Evolutionary conservation across 37 sponge, comb jelly and placozoan genomes (phyloP).

Genomic region (Amphimedon queenslandica): DNA sequence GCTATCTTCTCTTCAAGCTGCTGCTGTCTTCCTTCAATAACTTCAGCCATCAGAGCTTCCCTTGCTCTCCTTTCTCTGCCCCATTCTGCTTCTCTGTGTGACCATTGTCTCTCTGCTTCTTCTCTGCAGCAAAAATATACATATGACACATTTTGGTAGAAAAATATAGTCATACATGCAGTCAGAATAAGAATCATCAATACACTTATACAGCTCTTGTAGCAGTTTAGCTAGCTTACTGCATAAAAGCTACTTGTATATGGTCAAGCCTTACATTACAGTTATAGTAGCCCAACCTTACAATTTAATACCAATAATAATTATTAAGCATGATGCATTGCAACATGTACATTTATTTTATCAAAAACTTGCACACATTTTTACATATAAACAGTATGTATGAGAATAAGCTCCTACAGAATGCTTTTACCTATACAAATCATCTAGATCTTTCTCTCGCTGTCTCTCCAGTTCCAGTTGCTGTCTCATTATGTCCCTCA

Average conservation of each 20-base stretch:
- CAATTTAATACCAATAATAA: too few relatives aligned
- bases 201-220: too few relatives aligned
- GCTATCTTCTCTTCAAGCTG: slow-evolving; percentile 65
- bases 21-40: slow-evolving; percentile 62
- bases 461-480: slow-evolving; percentile 85
- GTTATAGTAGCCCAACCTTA: too few relatives aligned
- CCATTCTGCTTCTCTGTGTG: slow-evolving; percentile 88
- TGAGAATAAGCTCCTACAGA: neutral
- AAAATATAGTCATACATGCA: too few relatives aligned
- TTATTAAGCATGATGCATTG: neutral
- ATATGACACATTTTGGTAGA: too few relatives aligned
- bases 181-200: too few relatives aligned
- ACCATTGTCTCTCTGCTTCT: slow-evolving; percentile 89
- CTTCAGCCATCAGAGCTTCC: slow-evolving; percentile 88
- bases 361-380: too few relatives aligned
- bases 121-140: slow-evolving; percentile 57
- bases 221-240: too few relatives aligned
- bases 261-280: too few relatives aligned
- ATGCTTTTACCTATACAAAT: slow-evolving; percentile 65
- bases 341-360: neutral
- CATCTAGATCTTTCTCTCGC: slow-evolving; percentile 86
- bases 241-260: too few relatives aligned
- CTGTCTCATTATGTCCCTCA: slow-evolving; percentile 85
- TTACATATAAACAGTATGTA: neutral
- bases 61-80: slow-evolving; percentile 78